These are phyloP conservation scores for Strigamia transsilvanica DNA, from an alignment of 2,888 invertebrate species.

Conservation along the genomic window DNA sequence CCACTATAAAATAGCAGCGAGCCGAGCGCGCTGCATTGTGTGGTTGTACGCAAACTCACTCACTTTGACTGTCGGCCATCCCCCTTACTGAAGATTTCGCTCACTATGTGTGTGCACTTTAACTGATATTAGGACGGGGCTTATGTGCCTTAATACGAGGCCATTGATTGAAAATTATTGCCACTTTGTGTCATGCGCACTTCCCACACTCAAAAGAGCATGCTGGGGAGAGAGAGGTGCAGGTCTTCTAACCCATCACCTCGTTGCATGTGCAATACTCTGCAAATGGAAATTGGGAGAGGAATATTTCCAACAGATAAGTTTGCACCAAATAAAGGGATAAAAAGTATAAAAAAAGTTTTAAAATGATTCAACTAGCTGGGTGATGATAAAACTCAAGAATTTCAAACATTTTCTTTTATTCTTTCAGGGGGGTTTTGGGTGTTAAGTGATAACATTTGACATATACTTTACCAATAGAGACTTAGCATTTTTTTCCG, in stretches of 20 bases:
- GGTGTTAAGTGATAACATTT: too few species aligned
- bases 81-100: not conserved
- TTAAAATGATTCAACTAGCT: not conserved
- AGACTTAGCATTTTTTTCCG: too few species aligned
- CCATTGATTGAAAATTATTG: conserved; percentile 20
- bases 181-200: conserved; percentile 20
- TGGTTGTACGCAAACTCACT: conserved; percentile 11
- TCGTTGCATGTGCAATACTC: not conserved
- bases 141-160: conserved; percentile 20
- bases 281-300: not conserved
- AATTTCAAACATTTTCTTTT: too few species aligned
- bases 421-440: too few species aligned
- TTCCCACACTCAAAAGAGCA: conserved; percentile 14
- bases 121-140: conserved; percentile 20
- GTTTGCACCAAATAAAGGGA: not conserved
- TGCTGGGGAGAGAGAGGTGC: not conserved
- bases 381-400: not conserved
- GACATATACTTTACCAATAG: too few species aligned
- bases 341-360: not conserved
- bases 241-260: conserved; percentile 2
- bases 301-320: not conserved
- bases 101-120: conserved; percentile 10
- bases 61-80: not conserved
- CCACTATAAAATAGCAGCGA: conserved; percentile 1
- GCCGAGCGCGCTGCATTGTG: conserved; percentile 5